Evolutionary conservation across 2,888 invertebrate genomes (phyloP), one percentile per base, ranked within the genome.

Genomic region (Acrobasis consociella): DNA sequence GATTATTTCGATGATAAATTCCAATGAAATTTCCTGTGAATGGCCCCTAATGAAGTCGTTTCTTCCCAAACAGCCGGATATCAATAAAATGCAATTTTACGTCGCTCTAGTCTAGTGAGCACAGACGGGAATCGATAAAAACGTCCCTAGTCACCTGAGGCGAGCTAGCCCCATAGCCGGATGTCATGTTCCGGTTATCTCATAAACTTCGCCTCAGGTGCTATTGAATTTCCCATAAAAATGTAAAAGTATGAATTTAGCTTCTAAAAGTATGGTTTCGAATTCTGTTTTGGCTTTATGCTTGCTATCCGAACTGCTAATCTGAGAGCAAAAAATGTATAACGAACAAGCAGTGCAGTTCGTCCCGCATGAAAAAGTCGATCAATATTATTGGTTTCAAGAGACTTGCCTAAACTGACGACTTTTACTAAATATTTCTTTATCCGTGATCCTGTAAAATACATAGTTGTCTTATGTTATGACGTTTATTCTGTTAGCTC

Each of bases 181-280:
- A 64, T 64, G 68, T 68, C 66, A 68, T 66, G 64, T 65, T 58
- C 61, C 64, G 51, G 60, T 52, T 60, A 51, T 51, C 51, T 51
- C 51, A 58, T 51, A 60, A 60, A 60, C 38, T 13, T 39, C 52
- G 51, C 37, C n/a, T 38, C 37, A 11, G 49, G 49, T 16, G 42
- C 49, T 55, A 60, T 64, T 56, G 56, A 42, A 42, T 42, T 38
- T n/a, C 53, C 22, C 13, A 17, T 42, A 13, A 46, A 56, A 42
- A 42, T 42, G 2, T 7, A 46, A 5, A 46, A 13, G 13, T 11
- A 13, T 46, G 46, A 13, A 11, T 46, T n/a, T 31, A 31, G 31
- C 31, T 31, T 31, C 31, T 31, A 31, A 5, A 31, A 7, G 31
- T 5, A 31, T 8, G 31, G 31, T 7, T 31, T 31, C 31, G 7